Evolutionary conservation across 1,140 invertebrate species (phyloP), one percentile per base, ranked within the genome.

Genomic region (Cardiocondyla obscurior): DNA sequence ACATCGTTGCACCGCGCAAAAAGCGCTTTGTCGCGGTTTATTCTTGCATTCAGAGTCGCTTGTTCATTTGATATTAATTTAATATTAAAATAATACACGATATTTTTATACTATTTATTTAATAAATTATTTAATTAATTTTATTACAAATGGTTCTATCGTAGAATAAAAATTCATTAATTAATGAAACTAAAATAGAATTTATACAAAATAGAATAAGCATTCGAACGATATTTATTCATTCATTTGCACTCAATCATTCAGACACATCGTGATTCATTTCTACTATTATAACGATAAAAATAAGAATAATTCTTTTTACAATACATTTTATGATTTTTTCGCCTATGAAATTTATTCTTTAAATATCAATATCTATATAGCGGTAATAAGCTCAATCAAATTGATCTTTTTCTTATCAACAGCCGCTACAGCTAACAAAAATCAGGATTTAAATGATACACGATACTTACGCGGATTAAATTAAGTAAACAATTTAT

Each of bases 311-410:
- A 79, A 79, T 42, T 36, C 7, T 79, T 25, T 79, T 79, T 69
- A 79, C 74, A 67, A 79, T 79, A 69, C 28, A 30, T 69, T 51
- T 39, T 8, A n/a, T 33, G 12, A 30, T 42, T 33, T 19, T 62
- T 67, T 53, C 2, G 30, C 53, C 33, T 79, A 55, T 69, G n/a
- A 55, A 84, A 46, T 64, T 62, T 58, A 22, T 46, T 73, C 8
- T 58, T 51, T 33, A 2, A 57, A 58, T 73, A 73, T 73, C n/a
- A 57, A 39, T 65, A 42, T 19, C 28, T 79, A 86, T 30, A 42
- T 83, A 85, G 57, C 65, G 46, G 36, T 33, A 74, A 39, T 72
- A 85, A 87, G 70, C 72, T 83, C 64, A 83, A 46, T 83, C 57
- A 76, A 67, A 60, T 83, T 22, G 55, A 58, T 58, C 39, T 55